These are phyloP conservation scores for Lochmaea capreae DNA, from an alignment of 2,888 invertebrate species.

Conservation along the genomic window DNA sequence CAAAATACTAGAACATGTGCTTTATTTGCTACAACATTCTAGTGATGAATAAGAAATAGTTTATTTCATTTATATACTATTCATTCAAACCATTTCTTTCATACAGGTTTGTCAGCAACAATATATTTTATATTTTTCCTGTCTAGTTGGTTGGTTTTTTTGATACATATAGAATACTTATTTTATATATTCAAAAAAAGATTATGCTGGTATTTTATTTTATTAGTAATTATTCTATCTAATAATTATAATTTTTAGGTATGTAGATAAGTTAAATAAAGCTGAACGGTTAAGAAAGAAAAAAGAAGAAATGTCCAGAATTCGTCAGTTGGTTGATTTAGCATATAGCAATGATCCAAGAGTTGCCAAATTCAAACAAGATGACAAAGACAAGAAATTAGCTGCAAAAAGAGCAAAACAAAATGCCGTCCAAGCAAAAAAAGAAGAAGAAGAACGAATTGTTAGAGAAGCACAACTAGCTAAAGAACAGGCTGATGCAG, in stretches of 20 bases:
- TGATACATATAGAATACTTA: too few relatives aligned
- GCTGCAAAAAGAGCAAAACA: conserved; percentile 90
- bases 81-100: too few relatives aligned
- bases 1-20: too few relatives aligned
- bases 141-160: too few relatives aligned
- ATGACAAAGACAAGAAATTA: conserved; percentile 90
- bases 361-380: conserved; percentile 91
- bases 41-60: too few relatives aligned
- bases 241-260: conserved; percentile 60
- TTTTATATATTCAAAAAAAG: neutral
- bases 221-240: too few relatives aligned
- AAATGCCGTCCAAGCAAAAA: conserved; percentile 83
- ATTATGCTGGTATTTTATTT: too few relatives aligned
- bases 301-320: conserved; percentile 96
- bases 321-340: conserved; percentile 91
- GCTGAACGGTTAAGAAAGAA: conserved; percentile 90
- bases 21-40: too few relatives aligned
- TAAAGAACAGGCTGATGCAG: conserved; percentile 83
- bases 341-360: conserved; percentile 96
- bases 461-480: conserved; percentile 78
- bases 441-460: conserved; percentile 85
- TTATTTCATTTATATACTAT: too few relatives aligned
- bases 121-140: too few relatives aligned
- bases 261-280: conserved; percentile 99
- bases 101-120: too few relatives aligned